A percentile compares a stretch with the other conserved stretches of the same genome.
phyloP scores from a whole-genome alignment of 2,113 vertebrate genomes.

The Meleagris gallopavo region DNA sequence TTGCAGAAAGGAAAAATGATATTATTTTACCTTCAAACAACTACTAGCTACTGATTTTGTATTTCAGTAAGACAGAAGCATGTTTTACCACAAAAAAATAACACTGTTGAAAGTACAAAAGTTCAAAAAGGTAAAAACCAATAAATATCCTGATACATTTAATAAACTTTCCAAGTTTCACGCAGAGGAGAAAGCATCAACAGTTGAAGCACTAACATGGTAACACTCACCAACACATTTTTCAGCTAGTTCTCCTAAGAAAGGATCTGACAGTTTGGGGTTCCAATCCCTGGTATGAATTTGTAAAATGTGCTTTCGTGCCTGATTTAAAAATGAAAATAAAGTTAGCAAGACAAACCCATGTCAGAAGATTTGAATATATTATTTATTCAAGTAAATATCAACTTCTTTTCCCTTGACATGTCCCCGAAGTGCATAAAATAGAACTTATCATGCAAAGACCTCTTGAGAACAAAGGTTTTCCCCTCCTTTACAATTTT shows the following conservation, averaged over 20 bases:
- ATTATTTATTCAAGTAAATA: neutral
- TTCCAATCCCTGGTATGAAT: conserved; percentile 99
- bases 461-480: neutral
- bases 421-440: neutral
- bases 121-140: neutral
- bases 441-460: neutral
- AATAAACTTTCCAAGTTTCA: neutral
- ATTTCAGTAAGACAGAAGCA: neutral
- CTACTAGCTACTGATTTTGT: neutral
- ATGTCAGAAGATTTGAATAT: neutral
- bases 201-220: neutral
- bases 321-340: conserved; percentile 75
- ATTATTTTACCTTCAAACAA: neutral
- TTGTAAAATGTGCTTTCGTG: conserved; percentile 98
- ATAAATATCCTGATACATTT: neutral
- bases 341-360: neutral
- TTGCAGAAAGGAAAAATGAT: neutral
- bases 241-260: conserved; percentile 96
- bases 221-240: conserved; percentile 96
- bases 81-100: neutral
- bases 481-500: neutral
- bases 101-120: neutral
- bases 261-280: conserved; percentile 92
- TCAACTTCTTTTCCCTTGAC: neutral
- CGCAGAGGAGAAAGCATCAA: neutral